Base-by-base conservation (phyloP, 1,140 invertebrate species). In the Monochamus saltuarius region DNA sequence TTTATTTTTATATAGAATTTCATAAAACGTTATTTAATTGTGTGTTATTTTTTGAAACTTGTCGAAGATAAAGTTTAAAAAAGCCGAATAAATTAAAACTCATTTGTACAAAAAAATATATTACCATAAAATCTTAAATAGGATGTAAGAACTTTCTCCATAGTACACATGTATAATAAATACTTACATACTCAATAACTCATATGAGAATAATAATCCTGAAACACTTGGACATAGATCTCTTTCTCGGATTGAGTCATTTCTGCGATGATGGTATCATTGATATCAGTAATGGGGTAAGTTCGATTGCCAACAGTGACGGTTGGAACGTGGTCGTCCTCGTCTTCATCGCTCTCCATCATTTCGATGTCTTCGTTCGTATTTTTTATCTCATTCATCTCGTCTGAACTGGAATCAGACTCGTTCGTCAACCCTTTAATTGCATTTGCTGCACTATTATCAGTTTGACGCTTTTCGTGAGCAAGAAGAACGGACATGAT, bases 211-310 rank as follows among this genome's bases (percentile, higher is more conserved):
- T 95, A 97, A 77, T 94, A 89, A 75, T 97, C 94, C 78, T 97
- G 94, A 75, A 94, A 95, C 8, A 93, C 84, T 77, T 94, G 89
- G 68, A 97, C 97, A 76, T 97, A 98, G 29, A 89, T 87, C 74
- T 96, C 93, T 78, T 96, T 97, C 76, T 98, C 95, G 14, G 87
- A 79, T 4, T 91, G 87, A 10, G 91, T 93, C 96, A 98, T 98
- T 77, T 89, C 85, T 0, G 87, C 86, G 63, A 97, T 94, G 66
- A 95, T 80, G 52, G 88, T 85, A 74, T 94, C 91, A 66, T 89
- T 89, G 3, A 95, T 83, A 66, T 91, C 88, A 2, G 88, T 88
- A 39, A 95, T 83, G 0, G 91, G 83, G 61, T 96, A 86, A 13
- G 84, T 84, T 73, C 85, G 85, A 42, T 88, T 88, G 47, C 89